A percentile compares a stretch with the other conserved stretches of the same genome.
Conservation (phyloP, 2,888 invertebrate species). For the Penaeus monodon region DNA sequence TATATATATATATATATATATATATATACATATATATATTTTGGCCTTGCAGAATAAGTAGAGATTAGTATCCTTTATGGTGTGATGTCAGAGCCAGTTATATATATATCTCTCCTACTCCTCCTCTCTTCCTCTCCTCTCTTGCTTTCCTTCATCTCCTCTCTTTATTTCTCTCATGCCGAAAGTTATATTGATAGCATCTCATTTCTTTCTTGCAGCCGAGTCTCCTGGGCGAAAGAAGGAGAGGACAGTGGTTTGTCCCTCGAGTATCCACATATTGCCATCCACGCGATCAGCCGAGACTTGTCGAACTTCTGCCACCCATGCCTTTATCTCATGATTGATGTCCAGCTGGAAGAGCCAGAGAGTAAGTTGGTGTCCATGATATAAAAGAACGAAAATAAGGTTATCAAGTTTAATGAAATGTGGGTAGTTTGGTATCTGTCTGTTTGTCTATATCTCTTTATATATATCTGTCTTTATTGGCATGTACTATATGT, state of each 20-base stretch:
- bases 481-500: no score
- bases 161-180: not conserved
- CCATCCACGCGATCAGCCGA: conserved; percentile 82
- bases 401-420: no score
- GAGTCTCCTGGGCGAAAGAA: conserved; percentile 76
- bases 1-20: no score
- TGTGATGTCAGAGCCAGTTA: no score
- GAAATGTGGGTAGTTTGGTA: no score
- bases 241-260: conserved; percentile 77
- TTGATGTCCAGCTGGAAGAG: conserved; percentile 74
- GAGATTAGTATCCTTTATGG: no score
- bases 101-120: no score
- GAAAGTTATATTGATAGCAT: not conserved
- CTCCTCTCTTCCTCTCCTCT: not conserved
- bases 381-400: no score
- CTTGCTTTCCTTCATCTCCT: not conserved
- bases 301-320: conserved; percentile 77
- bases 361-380: conserved; percentile 33
- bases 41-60: no score
- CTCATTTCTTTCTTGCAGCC: conserved; percentile 69
- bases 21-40: no score
- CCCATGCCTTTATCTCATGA: conserved; percentile 81
- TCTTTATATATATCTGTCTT: no score
- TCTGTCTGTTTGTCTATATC: no score
- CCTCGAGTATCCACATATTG: conserved; percentile 80